Percentiles rank a stretch among this genome's conserved stretches.
These are phyloP conservation scores for Athalia circularis DNA, from an alignment of 2,888 invertebrate species.

Conservation along the genomic window DNA sequence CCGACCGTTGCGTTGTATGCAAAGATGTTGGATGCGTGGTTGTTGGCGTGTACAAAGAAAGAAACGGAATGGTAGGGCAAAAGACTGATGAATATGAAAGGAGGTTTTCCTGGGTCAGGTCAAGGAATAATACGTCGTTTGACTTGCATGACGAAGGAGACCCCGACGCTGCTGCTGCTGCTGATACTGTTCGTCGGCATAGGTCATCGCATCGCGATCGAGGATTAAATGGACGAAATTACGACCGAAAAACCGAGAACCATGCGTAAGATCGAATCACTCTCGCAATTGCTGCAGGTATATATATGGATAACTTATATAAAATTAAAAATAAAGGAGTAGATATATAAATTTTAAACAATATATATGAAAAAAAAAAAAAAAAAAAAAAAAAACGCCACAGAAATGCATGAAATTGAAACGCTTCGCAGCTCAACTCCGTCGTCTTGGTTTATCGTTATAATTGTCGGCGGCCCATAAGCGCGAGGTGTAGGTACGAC, in stretches of 20 bases:
- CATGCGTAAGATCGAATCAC: neutral
- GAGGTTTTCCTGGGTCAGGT: constrained; percentile 71
- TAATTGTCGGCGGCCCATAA: constrained; percentile 1
- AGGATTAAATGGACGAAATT: neutral
- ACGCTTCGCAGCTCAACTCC: neutral
- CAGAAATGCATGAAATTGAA: constrained; percentile 14
- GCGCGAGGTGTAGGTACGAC: neutral
- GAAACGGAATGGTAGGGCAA: constrained; percentile 40
- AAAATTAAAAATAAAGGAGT: too few species aligned
- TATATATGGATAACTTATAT: neutral
- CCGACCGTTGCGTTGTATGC: neutral
- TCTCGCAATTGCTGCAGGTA: neutral
- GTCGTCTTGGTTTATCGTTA: neutral
- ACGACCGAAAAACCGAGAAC: neutral
- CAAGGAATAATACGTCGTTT: constrained; percentile 73
- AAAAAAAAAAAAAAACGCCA: neutral
- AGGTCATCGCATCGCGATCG: too few species aligned
- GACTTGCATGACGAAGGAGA: constrained; percentile 66
- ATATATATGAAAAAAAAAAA: too few species aligned
- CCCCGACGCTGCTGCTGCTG: neutral
- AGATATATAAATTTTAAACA: too few species aligned
- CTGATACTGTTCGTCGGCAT: neutral
- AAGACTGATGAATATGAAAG: constrained; percentile 72
- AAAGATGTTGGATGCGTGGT: neutral
- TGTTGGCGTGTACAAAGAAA: constrained; percentile 20